phyloP scores from a whole-genome alignment of 2,113 vertebrate species.

The Copsychus sechellarum region DNA sequence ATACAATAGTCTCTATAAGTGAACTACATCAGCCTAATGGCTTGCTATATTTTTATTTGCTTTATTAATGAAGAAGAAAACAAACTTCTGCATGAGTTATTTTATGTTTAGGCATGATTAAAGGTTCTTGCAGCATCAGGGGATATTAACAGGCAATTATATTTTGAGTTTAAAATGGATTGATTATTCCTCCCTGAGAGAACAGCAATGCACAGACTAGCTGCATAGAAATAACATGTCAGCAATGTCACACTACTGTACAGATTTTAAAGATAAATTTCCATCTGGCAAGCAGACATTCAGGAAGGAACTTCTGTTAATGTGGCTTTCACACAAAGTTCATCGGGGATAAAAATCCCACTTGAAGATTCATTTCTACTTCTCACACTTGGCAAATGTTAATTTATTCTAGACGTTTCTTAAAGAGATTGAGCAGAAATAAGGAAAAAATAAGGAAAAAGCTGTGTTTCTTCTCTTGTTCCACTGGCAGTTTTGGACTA shows the following conservation, averaged over 20 bases:
- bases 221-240: conserved; percentile 50
- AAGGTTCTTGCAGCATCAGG: background rate
- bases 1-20: background rate
- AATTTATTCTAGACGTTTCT: background rate
- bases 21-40: background rate
- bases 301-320: conserved; percentile 44
- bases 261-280: conserved; percentile 60
- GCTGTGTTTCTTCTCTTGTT: background rate
- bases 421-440: background rate
- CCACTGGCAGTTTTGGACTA: background rate
- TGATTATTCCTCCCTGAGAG: background rate
- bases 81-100: background rate
- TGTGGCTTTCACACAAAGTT: background rate
- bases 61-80: background rate
- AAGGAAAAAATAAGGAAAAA: background rate
- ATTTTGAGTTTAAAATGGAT: conserved; percentile 22
- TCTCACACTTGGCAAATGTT: background rate
- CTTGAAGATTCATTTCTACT: conserved; percentile 6
- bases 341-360: background rate
- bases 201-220: background rate
- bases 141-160: conserved; percentile 13
- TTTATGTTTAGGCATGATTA: conserved; percentile 1
- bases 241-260: conserved; percentile 54
- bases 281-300: conserved; percentile 65
- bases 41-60: background rate